Base-by-base conservation (phyloP, 2,113 vertebrate species). In the Carlito syrichta region DNA sequence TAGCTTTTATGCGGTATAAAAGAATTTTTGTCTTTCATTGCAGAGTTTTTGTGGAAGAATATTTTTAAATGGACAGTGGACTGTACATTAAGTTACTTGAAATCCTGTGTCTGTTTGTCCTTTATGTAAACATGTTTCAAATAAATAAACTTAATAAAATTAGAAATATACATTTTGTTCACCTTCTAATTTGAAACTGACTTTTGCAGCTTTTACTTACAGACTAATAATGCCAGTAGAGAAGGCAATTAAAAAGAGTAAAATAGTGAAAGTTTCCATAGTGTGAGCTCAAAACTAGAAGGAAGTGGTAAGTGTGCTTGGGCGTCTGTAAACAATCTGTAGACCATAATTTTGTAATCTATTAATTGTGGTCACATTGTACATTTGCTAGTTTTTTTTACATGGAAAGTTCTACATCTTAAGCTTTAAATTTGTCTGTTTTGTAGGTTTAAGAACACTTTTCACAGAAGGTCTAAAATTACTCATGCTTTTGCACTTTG, bases 41-140 rank as follows among this genome's bases (percentile, higher is more conserved):
- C 89, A 74, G 54, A n/a, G 14, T 85, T 60, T 95, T 97, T 91
- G 76, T n/a, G 30, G 95, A 96, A 89, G 79, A 62, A 3, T 69
- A 68, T 95, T 97, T 89, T 96, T 66, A 91, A 95, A 68, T 94
- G 85, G 83, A 89, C 73, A 91, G 3, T 87, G 63, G 20, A 77
- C 85, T 84, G 58, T 93, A 56, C 62, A 88, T 77, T 94, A 97
- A 94, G 63, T 86, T 96, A 71, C 8, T 95, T 98, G 95, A 96
- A 95, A 96, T 96, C 78, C 79, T 96, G 14, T 95, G 62, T 96
- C 20, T 74, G 56, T 96, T 63, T 95, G 50, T 93, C 91, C 48
- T 20, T 63, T 77, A 2, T 97, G 78, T 94, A 91, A 94, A 89
- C 48, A 68, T 86, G 40, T 96, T 96, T 97, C 54, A 77, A 82